Evolutionary conservation across 1,140 invertebrate genomes (phyloP).

Genomic region (Drosophila miranda): DNA sequence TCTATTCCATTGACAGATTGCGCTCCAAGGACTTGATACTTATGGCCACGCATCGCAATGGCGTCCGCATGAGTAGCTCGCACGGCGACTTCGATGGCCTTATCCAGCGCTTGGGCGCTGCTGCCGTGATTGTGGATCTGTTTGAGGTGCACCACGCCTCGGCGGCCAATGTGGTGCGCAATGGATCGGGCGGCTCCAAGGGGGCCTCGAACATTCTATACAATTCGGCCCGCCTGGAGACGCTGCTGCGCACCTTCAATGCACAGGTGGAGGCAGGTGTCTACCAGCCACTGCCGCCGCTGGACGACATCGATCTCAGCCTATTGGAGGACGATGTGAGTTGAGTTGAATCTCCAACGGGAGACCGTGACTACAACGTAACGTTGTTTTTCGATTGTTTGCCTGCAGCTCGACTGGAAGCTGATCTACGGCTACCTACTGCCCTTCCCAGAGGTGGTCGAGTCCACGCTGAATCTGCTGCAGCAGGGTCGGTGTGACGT

Average conservation of each 20-base stretch:
- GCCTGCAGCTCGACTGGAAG: conserved; percentile 85
- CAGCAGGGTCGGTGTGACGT: conserved; percentile 83
- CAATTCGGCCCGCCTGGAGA: conserved; percentile 87
- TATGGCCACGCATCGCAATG: conserved; percentile 86
- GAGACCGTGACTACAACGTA: conserved; percentile 23
- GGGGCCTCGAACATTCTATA: conserved; percentile 88
- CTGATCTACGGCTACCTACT: conserved; percentile 87
- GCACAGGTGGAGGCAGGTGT: conserved; percentile 82
- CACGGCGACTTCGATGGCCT: conserved; percentile 83
- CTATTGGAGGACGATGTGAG: conserved; percentile 85
- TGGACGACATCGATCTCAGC: conserved; percentile 85
- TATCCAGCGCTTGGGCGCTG: conserved; percentile 84
- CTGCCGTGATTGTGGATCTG: conserved; percentile 86
- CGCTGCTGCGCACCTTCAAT: conserved; percentile 85
- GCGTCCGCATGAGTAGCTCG: conserved; percentile 81
- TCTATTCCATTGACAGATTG: conserved; percentile 58
- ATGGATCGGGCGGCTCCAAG: conserved; percentile 78
- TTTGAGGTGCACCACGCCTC: conserved; percentile 84
- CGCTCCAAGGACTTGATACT: conserved; percentile 84
- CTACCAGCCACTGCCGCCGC: conserved; percentile 84
- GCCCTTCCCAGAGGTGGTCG: conserved; percentile 85
- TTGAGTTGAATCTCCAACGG: no score
- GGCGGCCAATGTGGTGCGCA: conserved; percentile 62
- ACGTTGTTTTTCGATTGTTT: neutral
- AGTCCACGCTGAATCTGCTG: conserved; percentile 83